Evolutionary conservation across 2,113 vertebrate species (phyloP).

Genomic region (Gambusia holbrooki): DNA sequence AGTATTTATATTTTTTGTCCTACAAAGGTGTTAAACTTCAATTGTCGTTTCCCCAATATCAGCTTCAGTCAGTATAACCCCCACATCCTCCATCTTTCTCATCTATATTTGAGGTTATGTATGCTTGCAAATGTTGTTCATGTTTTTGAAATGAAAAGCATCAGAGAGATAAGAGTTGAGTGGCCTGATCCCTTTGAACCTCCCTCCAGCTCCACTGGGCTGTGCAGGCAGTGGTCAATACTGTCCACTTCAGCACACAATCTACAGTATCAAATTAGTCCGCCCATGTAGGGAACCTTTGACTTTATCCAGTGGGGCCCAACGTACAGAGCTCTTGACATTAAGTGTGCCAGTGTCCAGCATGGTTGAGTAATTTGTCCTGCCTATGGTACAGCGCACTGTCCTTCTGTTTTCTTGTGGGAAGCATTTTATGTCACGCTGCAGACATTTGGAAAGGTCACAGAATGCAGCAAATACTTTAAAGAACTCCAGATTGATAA

Average conservation of each 20-base stretch:
- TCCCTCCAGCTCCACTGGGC: slow-evolving; percentile 41
- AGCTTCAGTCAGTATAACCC: slow-evolving; percentile 5
- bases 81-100: background rate
- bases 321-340: slow-evolving; percentile 64
- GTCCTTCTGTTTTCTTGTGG: slow-evolving; percentile 39
- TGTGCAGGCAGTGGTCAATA: slow-evolving; percentile 62
- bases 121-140: slow-evolving; percentile 60
- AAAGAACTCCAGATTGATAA: slow-evolving; percentile 47
- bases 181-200: slow-evolving; percentile 68
- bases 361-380: slow-evolving; percentile 58
- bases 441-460: slow-evolving; percentile 62
- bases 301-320: slow-evolving; percentile 57
- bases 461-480: slow-evolving; percentile 39
- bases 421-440: slow-evolving; percentile 32
- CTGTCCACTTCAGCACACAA: slow-evolving; percentile 62
- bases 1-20: background rate
- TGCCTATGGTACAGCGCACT: slow-evolving; percentile 18
- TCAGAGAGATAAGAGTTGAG: slow-evolving; percentile 50
- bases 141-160: slow-evolving; percentile 63
- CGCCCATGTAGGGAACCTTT: slow-evolving; percentile 61
- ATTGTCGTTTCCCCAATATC: background rate
- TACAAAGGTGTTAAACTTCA: slow-evolving; percentile 48
- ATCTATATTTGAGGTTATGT: slow-evolving; percentile 60
- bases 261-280: slow-evolving; percentile 68
- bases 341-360: slow-evolving; percentile 54